Evolutionary conservation across 2,797 vertebrate genomes (phyloP).

Genomic region (Microcaecilia unicolor): DNA sequence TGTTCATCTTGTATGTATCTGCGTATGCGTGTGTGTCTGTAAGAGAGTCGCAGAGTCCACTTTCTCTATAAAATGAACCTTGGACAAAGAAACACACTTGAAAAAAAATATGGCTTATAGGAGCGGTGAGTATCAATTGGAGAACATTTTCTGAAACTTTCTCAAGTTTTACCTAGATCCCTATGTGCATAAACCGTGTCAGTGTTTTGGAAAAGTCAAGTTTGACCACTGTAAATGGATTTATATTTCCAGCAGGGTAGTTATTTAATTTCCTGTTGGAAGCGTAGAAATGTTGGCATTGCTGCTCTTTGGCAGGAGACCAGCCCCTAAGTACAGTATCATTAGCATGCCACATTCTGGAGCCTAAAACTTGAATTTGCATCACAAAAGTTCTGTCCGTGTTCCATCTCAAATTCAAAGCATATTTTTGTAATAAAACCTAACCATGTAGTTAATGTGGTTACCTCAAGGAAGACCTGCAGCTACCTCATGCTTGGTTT

Average conservation of each 20-base stretch:
- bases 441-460: background rate
- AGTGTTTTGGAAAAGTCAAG: conserved; percentile 58
- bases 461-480: background rate
- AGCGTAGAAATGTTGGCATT: conserved; percentile 71
- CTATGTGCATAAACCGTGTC: conserved; percentile 29
- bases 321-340: conserved; percentile 50
- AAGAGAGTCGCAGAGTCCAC: too few species aligned
- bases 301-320: conserved; percentile 50
- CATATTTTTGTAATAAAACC: conserved; percentile 40
- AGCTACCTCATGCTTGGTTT: too few species aligned
- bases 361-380: conserved; percentile 29
- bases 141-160: too few species aligned
- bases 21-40: too few species aligned
- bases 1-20: too few species aligned
- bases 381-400: conserved; percentile 44
- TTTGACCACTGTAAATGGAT: conserved; percentile 67
- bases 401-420: conserved; percentile 31
- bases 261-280: conserved; percentile 82
- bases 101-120: too few species aligned
- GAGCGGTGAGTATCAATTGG: too few species aligned
- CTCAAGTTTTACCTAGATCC: conserved; percentile 16
- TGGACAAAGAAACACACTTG: too few species aligned
- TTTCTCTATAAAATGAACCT: too few species aligned
- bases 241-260: conserved; percentile 76
- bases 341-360: conserved; percentile 37